A percentile compares a stretch with the other conserved stretches of the same genome.
phyloP scores from a whole-genome alignment of 2,888 invertebrate species.

The Lycaena phlaeas region DNA sequence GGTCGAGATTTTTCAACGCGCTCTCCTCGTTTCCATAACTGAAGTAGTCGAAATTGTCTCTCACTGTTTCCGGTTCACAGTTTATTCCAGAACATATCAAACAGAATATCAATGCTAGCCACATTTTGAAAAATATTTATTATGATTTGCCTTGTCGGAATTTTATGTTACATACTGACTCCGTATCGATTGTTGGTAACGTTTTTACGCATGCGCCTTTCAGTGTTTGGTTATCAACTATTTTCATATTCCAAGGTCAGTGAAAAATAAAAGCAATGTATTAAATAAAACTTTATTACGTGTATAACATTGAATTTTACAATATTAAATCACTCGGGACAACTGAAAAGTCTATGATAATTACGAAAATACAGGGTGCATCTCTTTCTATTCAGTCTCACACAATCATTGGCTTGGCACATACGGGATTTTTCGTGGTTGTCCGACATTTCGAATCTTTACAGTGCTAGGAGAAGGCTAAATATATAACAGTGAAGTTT shows the following conservation, averaged over 20 bases:
- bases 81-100: slow-evolving; percentile 33
- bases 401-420: slow-evolving; percentile 49
- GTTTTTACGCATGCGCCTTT: slow-evolving; percentile 47
- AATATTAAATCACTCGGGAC: neutral
- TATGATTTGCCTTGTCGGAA: slow-evolving; percentile 35
- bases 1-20: too few relatives aligned
- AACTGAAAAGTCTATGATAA: slow-evolving; percentile 24
- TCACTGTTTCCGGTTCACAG: slow-evolving; percentile 61
- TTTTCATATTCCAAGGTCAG: slow-evolving; percentile 14
- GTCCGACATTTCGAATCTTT: slow-evolving; percentile 11
- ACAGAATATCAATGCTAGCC: slow-evolving; percentile 34
- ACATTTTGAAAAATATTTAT: slow-evolving; percentile 38
- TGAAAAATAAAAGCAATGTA: slow-evolving; percentile 23
- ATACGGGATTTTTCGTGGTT: slow-evolving; percentile 22
- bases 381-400: slow-evolving; percentile 59
- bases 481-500: slow-evolving; percentile 12
- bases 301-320: neutral
- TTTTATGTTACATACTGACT: slow-evolving; percentile 32
- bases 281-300: neutral
- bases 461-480: slow-evolving; percentile 12
- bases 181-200: slow-evolving; percentile 46
- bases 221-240: slow-evolving; percentile 34
- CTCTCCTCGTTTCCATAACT: too few relatives aligned
- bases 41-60: slow-evolving; percentile 62
- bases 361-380: slow-evolving; percentile 62